Evolutionary conservation across 2,888 invertebrate genomes (phyloP), one percentile per base, ranked within the genome.

Genomic region (Rhodophaea formosa): DNA sequence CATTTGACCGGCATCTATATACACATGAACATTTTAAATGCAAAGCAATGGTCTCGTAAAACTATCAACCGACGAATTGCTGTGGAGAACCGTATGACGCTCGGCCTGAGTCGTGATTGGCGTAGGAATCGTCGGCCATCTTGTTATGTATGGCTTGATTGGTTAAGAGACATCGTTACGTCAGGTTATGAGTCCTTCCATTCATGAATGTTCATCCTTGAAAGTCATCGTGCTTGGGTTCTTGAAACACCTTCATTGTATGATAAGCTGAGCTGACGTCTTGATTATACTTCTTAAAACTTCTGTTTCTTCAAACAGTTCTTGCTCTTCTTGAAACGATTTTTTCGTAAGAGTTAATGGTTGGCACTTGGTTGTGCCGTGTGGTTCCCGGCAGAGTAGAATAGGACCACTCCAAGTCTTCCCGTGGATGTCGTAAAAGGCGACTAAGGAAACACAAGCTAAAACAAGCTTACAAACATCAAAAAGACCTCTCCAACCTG

Each of bases 1-100:
- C 90, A 87, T 89, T 88, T 90, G 91, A 88, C 89, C 89, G 86
- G 84, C 83, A 87, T 89, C 84, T 86, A 86, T 81, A 82, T 82
- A 84, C 79, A 82, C 76, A 56, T 84, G 83, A 82, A 80, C 78
- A 86, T 88, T 89, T 88, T 86, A 89, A 88, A 88, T 90, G 89
- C 83, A 87, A 90, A 89, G 86, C 84, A 82, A 84, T 83, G 76
- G 81, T 87, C 88, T 86, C 88, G 86, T 89, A 88, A 88, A 90
- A 81, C 88, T 84, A 90, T 90, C 88, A 88, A 87, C 83, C 76
- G 80, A 76, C 80, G 75, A 81, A 86, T 84, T 85, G 85, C 82
- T 84, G 84, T 82, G 72, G 75, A 79, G 79, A 80, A 84, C 81
- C 79, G 76, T 78, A 80, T 85, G 86, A 88, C 84, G 84, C 75